Percentiles rank a stretch among this genome's conserved stretches.
Conservation (phyloP, 2,113 vertebrate species). For the Anthoscopus minutus region DNA sequence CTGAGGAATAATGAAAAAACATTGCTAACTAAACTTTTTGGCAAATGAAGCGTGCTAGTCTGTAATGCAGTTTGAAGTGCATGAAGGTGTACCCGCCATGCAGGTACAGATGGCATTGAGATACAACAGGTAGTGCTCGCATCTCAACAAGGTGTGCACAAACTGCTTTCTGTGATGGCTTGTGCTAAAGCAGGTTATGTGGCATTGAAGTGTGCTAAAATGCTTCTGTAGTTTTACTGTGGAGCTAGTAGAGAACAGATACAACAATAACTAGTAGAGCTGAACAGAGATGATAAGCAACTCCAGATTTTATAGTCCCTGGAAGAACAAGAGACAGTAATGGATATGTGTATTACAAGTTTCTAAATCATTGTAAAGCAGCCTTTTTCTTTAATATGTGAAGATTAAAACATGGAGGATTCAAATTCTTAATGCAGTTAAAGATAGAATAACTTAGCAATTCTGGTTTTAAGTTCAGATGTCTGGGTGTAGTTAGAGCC, state of each 20-base stretch:
- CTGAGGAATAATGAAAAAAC: background rate
- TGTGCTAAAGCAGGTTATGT: background rate
- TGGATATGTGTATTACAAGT: background rate
- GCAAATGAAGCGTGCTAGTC: background rate
- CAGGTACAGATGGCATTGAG: background rate
- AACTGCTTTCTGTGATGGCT: fast-evolving
- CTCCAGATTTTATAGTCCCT: background rate
- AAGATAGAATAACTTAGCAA: background rate
- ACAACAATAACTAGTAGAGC: background rate
- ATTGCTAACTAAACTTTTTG: background rate
- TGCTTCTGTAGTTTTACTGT: background rate
- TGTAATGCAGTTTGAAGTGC: background rate
- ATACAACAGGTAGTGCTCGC: background rate
- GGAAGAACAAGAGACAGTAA: background rate
- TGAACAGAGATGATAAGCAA: background rate
- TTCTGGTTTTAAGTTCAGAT: background rate
- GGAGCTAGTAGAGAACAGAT: background rate
- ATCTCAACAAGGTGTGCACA: background rate
- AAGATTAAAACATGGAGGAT: background rate
- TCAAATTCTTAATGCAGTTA: background rate
- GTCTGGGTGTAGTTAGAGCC: background rate
- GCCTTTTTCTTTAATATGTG: background rate
- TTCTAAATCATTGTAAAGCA: background rate
- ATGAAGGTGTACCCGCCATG: fast-evolving
- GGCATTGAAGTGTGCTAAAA: background rate